Percentiles rank a stretch among this genome's conserved stretches.
phyloP scores from a whole-genome alignment of 2,888 invertebrate genomes.

The Synergus gifuensis region DNA sequence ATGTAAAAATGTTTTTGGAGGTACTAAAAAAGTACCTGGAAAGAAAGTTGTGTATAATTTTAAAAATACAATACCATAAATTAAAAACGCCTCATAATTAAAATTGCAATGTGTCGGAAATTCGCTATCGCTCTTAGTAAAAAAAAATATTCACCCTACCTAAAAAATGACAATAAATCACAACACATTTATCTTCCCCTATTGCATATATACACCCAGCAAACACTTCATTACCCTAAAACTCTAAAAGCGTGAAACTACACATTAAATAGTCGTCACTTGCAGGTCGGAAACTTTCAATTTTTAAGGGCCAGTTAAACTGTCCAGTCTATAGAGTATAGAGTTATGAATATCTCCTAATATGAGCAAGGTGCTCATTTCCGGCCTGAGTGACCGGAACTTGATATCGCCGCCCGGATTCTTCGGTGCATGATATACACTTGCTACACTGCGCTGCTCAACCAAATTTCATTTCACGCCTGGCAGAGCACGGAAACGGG shows the following conservation, averaged over 20 bases:
- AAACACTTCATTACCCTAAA: neutral
- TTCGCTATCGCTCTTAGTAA: no score
- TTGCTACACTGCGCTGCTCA: neutral
- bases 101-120: no score
- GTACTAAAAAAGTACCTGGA: no score
- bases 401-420: neutral
- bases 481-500: slow-evolving; percentile 43
- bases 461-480: slow-evolving; percentile 24
- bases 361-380: neutral
- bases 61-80: no score
- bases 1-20: no score
- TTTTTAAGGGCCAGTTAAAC: neutral
- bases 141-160: neutral
- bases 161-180: neutral
- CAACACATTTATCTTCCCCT: neutral
- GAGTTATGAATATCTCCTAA: neutral
- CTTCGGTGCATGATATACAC: neutral
- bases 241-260: neutral
- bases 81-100: no score
- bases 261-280: slow-evolving; percentile 1
- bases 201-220: neutral
- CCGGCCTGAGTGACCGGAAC: neutral
- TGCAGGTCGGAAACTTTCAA: neutral
- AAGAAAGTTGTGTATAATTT: no score
- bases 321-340: neutral